A percentile compares a stretch with the other conserved stretches of the same genome.
Conservation (phyloP, 2,113 vertebrate species). For the Lepisosteus osseus region DNA sequence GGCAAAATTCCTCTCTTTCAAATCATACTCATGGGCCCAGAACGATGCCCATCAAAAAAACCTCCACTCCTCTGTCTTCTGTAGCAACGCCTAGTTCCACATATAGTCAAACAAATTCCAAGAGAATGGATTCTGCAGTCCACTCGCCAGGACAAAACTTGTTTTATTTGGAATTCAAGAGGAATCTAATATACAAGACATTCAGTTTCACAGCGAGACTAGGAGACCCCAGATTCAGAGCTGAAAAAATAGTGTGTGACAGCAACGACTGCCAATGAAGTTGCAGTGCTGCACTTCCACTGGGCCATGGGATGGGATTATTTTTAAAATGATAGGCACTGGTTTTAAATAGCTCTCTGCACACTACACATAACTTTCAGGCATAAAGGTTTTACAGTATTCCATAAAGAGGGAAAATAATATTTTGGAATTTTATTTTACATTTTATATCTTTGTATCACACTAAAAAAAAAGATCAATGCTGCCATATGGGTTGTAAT, state of each 20-base stretch:
- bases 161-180: neutral
- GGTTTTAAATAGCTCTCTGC: no score
- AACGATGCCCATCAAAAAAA: no score
- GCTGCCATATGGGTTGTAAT: neutral
- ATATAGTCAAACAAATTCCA: slow-evolving; percentile 41
- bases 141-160: neutral
- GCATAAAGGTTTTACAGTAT: no score
- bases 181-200: neutral
- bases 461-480: neutral
- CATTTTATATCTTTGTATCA: neutral
- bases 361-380: no score
- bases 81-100: slow-evolving; percentile 38
- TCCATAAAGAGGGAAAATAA: neutral
- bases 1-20: no score
- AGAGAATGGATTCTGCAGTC: neutral
- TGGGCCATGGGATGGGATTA: neutral
- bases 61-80: neutral
- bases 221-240: neutral
- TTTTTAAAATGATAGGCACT: no score
- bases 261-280: neutral
- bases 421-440: neutral
- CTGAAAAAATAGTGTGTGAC: neutral
- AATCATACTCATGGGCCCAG: no score
- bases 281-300: no score
- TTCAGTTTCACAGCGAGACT: neutral